Conservation (phyloP, 92 coral and sea anemone genomes). For the Porites evermanni region DNA sequence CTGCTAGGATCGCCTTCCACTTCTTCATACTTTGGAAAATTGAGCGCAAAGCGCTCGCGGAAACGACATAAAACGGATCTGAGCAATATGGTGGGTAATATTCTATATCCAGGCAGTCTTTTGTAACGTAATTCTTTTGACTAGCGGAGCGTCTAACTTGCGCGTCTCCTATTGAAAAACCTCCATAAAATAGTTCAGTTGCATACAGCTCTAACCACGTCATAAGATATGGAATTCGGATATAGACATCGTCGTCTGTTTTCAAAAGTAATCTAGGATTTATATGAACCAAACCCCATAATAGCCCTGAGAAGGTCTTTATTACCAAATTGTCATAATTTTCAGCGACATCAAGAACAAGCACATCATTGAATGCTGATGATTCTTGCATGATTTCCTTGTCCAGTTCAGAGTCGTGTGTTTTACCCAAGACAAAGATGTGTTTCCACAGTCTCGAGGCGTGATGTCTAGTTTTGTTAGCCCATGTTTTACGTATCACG, state of each 20-base stretch:
- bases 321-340: conserved; percentile 29
- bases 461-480: neutral
- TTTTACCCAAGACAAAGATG: conserved; percentile 22
- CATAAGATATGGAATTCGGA: conserved; percentile 12
- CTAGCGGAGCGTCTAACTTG: neutral
- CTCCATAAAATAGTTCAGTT: conserved; percentile 24
- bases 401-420: neutral
- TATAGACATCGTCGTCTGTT: conserved; percentile 32
- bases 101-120: conserved; percentile 6
- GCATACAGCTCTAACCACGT: conserved; percentile 20
- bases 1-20: neutral
- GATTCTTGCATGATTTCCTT: conserved; percentile 10
- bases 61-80: conserved; percentile 20
- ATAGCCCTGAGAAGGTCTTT: conserved; percentile 3
- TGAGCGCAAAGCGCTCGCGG: neutral
- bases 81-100: conserved; percentile 12
- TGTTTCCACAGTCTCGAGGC: conserved; percentile 7
- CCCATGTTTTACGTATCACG: conserved; percentile 17
- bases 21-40: neutral
- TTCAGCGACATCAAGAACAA: conserved; percentile 6
- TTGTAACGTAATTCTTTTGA: neutral
- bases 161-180: neutral
- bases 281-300: conserved; percentile 14
- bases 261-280: conserved; percentile 19
- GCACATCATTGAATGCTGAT: neutral